Percentiles rank a stretch among this genome's conserved stretches.
These are phyloP conservation scores for Villa cingulata DNA, from an alignment of 2,888 invertebrate species.

Conservation along the genomic window DNA sequence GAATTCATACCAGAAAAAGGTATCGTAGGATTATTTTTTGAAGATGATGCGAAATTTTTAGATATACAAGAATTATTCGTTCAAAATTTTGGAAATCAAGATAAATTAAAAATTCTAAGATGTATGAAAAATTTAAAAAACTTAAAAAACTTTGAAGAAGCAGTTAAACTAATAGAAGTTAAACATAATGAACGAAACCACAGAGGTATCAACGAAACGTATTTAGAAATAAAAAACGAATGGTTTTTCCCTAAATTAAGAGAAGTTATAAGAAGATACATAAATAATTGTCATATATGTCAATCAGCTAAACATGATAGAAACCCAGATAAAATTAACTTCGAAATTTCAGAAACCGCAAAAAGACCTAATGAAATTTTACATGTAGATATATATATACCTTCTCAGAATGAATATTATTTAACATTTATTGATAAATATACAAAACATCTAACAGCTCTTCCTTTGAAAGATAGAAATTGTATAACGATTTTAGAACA, in stretches of 20 bases:
- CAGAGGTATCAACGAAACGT: too few relatives aligned
- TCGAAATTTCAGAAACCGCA: conserved; percentile 3
- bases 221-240: background rate
- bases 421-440: conserved; percentile 10
- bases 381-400: background rate
- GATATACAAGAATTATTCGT: too few relatives aligned
- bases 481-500: conserved; percentile 6
- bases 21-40: too few relatives aligned
- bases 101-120: too few relatives aligned
- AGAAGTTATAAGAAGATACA: background rate
- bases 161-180: too few relatives aligned
- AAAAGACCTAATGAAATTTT: background rate
- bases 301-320: background rate
- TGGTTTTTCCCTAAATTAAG: background rate
- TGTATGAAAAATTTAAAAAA: too few relatives aligned
- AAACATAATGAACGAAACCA: too few relatives aligned
- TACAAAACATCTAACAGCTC: conserved; percentile 8
- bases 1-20: too few relatives aligned
- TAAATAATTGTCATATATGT: conserved; percentile 1
- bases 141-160: too few relatives aligned
- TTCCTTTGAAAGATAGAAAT: conserved; percentile 7
- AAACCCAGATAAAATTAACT: conserved; percentile 1
- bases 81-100: too few relatives aligned
- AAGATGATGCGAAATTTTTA: too few relatives aligned
- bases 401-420: background rate